Evolutionary conservation across 2,113 vertebrate genomes (phyloP).

Genomic region (Mus spicilegus): DNA sequence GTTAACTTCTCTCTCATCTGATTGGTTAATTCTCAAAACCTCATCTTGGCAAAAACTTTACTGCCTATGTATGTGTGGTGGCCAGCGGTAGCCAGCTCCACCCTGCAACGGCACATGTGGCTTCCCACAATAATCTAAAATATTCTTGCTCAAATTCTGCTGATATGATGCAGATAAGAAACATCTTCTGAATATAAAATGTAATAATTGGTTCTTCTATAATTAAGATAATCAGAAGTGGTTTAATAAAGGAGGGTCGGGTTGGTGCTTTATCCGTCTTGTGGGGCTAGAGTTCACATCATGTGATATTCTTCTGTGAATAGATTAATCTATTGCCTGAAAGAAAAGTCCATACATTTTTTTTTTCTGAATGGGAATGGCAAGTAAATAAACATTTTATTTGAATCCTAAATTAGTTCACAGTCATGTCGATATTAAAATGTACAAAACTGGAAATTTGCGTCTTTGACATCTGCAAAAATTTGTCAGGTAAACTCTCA

Average conservation of each 20-base stretch:
- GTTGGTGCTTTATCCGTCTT: neutral
- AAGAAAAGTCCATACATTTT: neutral
- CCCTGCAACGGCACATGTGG: too few relatives aligned
- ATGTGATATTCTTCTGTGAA: neutral
- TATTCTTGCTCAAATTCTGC: neutral
- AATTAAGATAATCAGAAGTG: neutral
- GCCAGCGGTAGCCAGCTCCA: too few relatives aligned
- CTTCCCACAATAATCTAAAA: neutral
- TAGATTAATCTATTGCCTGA: neutral
- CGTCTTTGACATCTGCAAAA: neutral
- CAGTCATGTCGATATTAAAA: neutral
- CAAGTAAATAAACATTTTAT: neutral
- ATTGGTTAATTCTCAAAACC: too few relatives aligned
- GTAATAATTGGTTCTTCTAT: neutral
- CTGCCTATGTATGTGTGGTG: too few relatives aligned
- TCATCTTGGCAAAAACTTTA: too few relatives aligned
- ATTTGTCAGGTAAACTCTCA: neutral
- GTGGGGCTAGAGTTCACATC: neutral
- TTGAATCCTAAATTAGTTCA: neutral
- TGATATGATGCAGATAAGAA: neutral
- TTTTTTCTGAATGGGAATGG: neutral
- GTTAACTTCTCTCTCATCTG: too few relatives aligned
- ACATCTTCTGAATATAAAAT: neutral
- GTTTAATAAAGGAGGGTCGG: neutral
- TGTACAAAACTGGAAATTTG: neutral